Evolutionary conservation across 2,113 vertebrate species (phyloP).

Genomic region (Lepus americanus): DNA sequence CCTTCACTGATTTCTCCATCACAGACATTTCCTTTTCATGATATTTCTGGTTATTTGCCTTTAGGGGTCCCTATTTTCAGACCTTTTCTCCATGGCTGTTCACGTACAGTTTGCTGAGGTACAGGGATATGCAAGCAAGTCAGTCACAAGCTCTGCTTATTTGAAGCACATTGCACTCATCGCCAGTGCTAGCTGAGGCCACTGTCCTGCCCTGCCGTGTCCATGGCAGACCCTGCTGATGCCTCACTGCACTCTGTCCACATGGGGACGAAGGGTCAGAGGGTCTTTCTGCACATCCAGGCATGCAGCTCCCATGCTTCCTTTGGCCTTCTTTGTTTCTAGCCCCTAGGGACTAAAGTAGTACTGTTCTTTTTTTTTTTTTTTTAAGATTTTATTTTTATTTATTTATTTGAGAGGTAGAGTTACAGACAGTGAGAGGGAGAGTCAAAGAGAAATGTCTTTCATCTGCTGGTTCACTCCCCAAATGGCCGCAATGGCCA

Average conservation of each 20-base stretch:
- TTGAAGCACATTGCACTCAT: not conserved
- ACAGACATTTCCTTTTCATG: not conserved
- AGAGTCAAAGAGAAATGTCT: too few species aligned
- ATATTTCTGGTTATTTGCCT: not conserved
- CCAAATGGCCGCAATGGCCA: too few species aligned
- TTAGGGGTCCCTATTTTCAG: constrained; percentile 22
- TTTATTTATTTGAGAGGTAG: too few species aligned
- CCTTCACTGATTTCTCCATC: not conserved
- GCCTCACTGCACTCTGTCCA: not conserved
- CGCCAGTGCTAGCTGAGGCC: not conserved
- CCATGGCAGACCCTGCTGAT: not conserved
- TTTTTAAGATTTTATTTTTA: too few species aligned
- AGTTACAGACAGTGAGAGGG: too few species aligned
- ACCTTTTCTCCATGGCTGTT: not conserved
- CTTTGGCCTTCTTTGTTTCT: constrained; percentile 11
- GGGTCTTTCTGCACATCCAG: not conserved
- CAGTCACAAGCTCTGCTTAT: not conserved
- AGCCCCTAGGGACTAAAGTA: constrained; percentile 3
- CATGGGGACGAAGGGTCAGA: not conserved
- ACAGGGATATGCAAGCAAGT: not conserved
- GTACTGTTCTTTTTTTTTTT: not conserved
- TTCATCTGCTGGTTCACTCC: too few species aligned
- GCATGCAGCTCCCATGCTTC: not conserved
- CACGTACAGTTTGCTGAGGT: not conserved
- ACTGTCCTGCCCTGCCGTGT: not conserved